Evolutionary conservation across 2,113 vertebrate species (phyloP).

Genomic region (Engraulis encrasicolus): DNA sequence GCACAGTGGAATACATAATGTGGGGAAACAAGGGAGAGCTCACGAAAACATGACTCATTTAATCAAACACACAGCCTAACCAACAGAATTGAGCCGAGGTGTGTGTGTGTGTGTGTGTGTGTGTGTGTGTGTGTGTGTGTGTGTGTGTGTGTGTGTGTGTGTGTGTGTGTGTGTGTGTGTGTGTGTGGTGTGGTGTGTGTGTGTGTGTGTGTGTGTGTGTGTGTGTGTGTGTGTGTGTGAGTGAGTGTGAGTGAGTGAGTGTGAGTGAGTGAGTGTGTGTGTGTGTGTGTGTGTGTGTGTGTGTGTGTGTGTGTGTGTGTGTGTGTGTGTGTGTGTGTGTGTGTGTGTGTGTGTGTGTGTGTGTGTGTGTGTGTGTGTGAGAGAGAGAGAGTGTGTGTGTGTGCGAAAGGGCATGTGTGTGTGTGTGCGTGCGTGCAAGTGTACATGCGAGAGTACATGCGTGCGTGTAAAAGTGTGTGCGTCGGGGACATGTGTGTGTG

Average conservation of each 20-base stretch:
- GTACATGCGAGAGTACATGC: background rate
- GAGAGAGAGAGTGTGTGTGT: background rate
- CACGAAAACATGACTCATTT: constrained; percentile 34
- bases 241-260: background rate
- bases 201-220: background rate
- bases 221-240: background rate
- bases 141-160: background rate
- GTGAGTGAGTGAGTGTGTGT: background rate
- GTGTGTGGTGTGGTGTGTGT: background rate
- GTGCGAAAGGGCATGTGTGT: background rate
- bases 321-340: background rate
- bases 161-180: background rate
- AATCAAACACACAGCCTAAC: constrained; percentile 35
- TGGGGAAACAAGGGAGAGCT: constrained; percentile 29
- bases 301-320: background rate
- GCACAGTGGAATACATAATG: constrained; percentile 35
- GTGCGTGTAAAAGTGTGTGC: no score
- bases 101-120: background rate
- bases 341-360: background rate
- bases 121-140: background rate
- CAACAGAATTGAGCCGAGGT: constrained; percentile 14
- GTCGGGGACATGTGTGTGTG: background rate
- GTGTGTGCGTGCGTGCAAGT: no score
- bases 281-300: background rate
- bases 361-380: no score